phyloP scores from a whole-genome alignment of 2,113 vertebrate species.

The Balaenoptera acutorostrata region DNA sequence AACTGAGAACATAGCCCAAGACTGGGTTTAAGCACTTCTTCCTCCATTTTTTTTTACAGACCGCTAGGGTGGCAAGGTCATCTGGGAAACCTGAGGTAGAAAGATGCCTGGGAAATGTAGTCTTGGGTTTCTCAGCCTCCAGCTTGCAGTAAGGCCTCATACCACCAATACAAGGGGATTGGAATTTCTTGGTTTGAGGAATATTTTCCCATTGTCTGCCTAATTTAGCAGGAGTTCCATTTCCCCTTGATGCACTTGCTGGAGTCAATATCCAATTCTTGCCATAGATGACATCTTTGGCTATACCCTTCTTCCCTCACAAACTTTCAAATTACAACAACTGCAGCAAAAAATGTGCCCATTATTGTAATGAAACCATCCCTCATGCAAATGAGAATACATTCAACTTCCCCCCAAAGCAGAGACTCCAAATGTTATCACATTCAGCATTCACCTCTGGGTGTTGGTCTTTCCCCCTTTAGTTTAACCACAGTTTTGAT shows the following conservation, averaged over 20 bases:
- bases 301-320: not conserved
- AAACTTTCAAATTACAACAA: not conserved
- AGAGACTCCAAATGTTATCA: not conserved
- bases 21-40: not conserved
- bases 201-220: not conserved
- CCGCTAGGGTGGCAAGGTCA: not conserved
- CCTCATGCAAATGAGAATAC: not conserved
- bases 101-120: not conserved
- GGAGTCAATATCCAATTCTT: not conserved
- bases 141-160: not conserved
- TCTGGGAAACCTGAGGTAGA: not conserved
- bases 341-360: not conserved
- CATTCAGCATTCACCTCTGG: not conserved
- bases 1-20: not conserved
- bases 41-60: not conserved
- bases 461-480: not conserved
- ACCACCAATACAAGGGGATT: not conserved
- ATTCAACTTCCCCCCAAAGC: not conserved
- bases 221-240: not conserved
- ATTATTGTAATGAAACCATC: not conserved
- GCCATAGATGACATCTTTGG: not conserved
- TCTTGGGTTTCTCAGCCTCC: not conserved
- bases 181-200: not conserved
- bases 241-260: not conserved
- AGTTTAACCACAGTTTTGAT: not conserved